These are phyloP conservation scores for Cololabis saira DNA, from an alignment of 2,113 vertebrate species.

Conservation along the genomic window DNA sequence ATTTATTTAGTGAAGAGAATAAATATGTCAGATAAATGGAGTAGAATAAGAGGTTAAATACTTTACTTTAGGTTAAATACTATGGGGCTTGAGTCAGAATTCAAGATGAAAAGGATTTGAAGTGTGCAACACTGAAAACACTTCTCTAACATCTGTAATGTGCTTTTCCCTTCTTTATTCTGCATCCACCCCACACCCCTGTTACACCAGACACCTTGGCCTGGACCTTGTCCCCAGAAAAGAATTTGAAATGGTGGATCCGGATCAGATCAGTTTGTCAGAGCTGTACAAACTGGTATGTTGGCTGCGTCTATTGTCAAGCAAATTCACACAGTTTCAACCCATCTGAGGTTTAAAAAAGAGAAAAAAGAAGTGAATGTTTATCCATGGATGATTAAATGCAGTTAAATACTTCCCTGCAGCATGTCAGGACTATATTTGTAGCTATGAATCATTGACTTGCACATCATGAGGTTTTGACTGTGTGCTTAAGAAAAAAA, in stretches of 20 bases:
- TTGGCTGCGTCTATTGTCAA: constrained; percentile 26
- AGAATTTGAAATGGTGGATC: constrained; percentile 97
- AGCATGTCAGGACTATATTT: constrained; percentile 26
- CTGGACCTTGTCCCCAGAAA: constrained; percentile 96
- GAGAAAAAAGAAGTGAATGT: constrained; percentile 15
- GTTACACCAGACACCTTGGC: constrained; percentile 88
- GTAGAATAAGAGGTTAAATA: too few relatives aligned
- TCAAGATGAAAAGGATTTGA: too few relatives aligned
- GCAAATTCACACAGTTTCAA: constrained; percentile 13
- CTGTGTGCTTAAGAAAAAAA: background rate
- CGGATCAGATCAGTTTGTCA: constrained; percentile 96
- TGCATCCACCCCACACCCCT: background rate
- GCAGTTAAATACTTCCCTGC: constrained; percentile 10
- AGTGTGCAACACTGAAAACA: too few relatives aligned
- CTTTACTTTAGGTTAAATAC: too few relatives aligned
- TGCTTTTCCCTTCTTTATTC: background rate
- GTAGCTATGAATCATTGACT: constrained; percentile 20
- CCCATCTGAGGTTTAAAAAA: constrained; percentile 26
- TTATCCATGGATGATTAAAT: constrained; percentile 24
- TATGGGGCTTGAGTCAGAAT: too few relatives aligned
- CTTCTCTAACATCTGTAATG: background rate
- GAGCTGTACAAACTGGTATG: constrained; percentile 97
- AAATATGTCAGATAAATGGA: background rate
- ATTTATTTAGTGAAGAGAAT: background rate
- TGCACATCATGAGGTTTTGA: constrained; percentile 10